These are phyloP conservation scores for Mactromeris polynyma DNA, from an alignment of 2,888 invertebrate genomes.

Conservation along the genomic window DNA sequence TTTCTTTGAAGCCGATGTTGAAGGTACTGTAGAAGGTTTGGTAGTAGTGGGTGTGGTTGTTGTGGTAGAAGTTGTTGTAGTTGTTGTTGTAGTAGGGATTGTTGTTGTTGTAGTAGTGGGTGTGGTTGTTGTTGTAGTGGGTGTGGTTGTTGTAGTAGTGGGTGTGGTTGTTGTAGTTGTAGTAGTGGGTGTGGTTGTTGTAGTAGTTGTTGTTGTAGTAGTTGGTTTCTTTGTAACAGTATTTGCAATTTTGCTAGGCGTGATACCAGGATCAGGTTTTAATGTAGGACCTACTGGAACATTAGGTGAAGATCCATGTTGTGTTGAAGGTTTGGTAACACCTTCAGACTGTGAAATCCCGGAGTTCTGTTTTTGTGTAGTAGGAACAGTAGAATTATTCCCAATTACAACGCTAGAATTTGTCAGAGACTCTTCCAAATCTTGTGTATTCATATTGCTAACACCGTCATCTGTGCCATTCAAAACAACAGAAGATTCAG, in stretches of 20 bases:
- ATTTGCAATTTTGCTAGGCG: not conserved
- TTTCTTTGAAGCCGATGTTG: not conserved
- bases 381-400: not conserved
- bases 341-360: not conserved
- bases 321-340: not conserved
- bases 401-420: not conserved
- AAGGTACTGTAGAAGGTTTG: conserved; percentile 32
- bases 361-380: not conserved
- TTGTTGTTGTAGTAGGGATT: conserved; percentile 45
- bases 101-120: conserved; percentile 47
- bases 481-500: not conserved
- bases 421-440: not conserved
- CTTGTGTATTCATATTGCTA: not conserved
- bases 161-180: conserved; percentile 50
- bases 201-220: conserved; percentile 29
- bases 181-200: conserved; percentile 44
- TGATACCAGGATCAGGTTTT: not conserved
- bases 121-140: conserved; percentile 45
- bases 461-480: not conserved
- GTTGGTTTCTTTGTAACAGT: not conserved
- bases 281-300: not conserved
- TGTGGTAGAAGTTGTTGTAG: conserved; percentile 35
- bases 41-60: too few species aligned
- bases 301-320: not conserved
- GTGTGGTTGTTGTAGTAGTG: conserved; percentile 49